Base-by-base conservation (phyloP, 2,888 invertebrate species). In the Loripinus fragilis region DNA sequence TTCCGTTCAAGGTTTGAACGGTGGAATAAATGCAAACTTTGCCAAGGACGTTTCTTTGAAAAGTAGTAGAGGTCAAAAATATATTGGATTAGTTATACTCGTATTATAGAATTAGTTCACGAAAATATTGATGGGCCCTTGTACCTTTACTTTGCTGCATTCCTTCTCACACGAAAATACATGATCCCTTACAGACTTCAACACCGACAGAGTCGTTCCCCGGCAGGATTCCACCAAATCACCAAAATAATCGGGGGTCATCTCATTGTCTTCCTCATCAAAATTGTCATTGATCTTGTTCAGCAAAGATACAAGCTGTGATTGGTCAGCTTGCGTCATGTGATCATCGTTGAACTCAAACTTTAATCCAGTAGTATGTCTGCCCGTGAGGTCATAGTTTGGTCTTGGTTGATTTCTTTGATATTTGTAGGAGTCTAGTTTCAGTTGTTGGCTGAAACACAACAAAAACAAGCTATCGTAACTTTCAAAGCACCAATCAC, bases 161-260 rank as follows among this genome's bases (percentile, higher is more conserved):
- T 65, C 50, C 5, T 71, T 38, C 7, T 67, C 71, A 67, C 86
- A 85, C 15, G 45, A 25, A 68, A 83, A 78, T 3, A 86, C 65
- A 2, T 64, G 52, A 20, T 74, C 68, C 66, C 67, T 74, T 0
- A 76, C 48, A 33, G 68, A 68, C 3, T 60, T 55, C 8, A 87
- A 64, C 15, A 69, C 75, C 0, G 30, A n/a, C 1, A 55, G 20
- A 20, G 50, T 20, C 2, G 81, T 55, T 28, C 65, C 69, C 30
- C 87, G 76, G 45, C 83, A 35, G 23, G 69, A 20, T n/a, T 71
- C 25, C 38, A 87, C 79, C 7, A 85, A 35, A 20, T 52, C 38
- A 30, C 60, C 78, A 74, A 80, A 85, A 28, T 42, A 28, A 10
- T 42, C 67, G 0, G 85, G 83, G 33, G 75, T 68, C 3, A 72